phyloP scores from a whole-genome alignment of 2,113 vertebrate species.

The Oenanthe melanoleuca region DNA sequence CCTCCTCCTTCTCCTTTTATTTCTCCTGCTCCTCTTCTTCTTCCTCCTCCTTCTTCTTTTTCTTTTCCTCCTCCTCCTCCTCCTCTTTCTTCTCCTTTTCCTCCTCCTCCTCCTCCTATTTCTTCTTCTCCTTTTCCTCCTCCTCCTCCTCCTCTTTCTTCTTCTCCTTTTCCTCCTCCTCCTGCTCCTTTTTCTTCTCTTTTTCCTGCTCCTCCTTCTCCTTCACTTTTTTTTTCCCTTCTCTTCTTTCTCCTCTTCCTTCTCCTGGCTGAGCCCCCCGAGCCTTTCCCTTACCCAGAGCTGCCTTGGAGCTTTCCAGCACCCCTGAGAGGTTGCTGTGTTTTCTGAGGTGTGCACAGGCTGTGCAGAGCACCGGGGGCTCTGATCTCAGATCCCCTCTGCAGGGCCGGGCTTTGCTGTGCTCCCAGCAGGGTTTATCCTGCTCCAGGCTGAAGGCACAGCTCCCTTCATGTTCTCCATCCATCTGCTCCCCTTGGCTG shows the following conservation, averaged over 20 bases:
- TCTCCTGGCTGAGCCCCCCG: not conserved
- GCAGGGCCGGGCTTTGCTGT: no score
- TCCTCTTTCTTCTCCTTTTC: rapidly evolving
- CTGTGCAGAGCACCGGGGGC: no score
- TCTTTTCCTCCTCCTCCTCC: rapidly evolving
- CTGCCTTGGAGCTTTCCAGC: not conserved
- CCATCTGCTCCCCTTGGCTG: not conserved
- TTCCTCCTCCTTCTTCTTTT: rapidly evolving
- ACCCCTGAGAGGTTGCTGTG: not conserved
- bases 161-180: no score
- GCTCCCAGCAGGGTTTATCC: not conserved
- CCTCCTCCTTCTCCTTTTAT: rapidly evolving
- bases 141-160: no score
- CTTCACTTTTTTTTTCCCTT: no score
- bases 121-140: rapidly evolving
- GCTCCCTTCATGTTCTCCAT: rapidly evolving
- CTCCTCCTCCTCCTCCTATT: rapidly evolving
- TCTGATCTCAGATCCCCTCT: no score
- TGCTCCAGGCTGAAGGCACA: not conserved
- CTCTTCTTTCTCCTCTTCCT: not conserved
- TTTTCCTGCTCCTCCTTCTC: not conserved
- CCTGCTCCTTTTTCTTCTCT: rapidly evolving
- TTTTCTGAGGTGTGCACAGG: rapidly evolving
- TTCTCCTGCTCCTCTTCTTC: rapidly evolving
- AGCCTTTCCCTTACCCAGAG: not conserved